These are phyloP conservation scores for Drosophila neocordata DNA, from an alignment of 1,140 invertebrate genomes.

Conservation along the genomic window DNA sequence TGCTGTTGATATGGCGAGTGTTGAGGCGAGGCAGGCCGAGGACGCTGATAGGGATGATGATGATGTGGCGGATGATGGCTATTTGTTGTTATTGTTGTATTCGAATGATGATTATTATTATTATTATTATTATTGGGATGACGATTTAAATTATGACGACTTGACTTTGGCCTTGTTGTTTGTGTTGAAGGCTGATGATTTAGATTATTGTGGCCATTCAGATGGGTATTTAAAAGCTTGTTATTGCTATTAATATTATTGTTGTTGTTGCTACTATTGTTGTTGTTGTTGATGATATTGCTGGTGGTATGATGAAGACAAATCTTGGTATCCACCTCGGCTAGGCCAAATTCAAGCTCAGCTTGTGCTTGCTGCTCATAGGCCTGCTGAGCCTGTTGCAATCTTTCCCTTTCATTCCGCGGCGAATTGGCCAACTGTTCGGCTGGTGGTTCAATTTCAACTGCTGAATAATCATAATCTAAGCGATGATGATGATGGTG, in stretches of 20 bases:
- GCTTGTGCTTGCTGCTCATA: conserved; percentile 69
- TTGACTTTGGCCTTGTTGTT: conserved; percentile 7
- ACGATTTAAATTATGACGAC: conserved; percentile 45
- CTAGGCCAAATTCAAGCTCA: conserved; percentile 61
- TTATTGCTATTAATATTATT: conserved; percentile 16
- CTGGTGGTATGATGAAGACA: conserved; percentile 27
- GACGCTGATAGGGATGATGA: conserved; percentile 72
- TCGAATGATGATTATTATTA: conserved; percentile 12
- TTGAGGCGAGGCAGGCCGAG: conserved; percentile 49
- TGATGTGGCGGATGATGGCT: conserved; percentile 38
- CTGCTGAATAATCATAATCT: conserved; percentile 70
- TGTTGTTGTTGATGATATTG: conserved; percentile 8
- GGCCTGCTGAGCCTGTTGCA: conserved; percentile 69
- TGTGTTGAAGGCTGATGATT: conserved; percentile 9
- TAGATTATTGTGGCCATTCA: not conserved
- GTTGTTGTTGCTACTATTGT: not conserved
- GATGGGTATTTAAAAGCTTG: not conserved
- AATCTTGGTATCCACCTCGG: conserved; percentile 59
- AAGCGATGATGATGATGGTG: conserved; percentile 51
- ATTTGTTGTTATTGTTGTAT: conserved; percentile 15
- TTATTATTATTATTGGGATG: conserved; percentile 26
- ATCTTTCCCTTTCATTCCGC: conserved; percentile 57
- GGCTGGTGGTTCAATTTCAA: conserved; percentile 70
- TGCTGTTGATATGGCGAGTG: conserved; percentile 68
- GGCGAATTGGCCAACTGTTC: conserved; percentile 72